Base-by-base conservation (phyloP, 2,888 invertebrate species). In the Drosophila acutilabella region DNA sequence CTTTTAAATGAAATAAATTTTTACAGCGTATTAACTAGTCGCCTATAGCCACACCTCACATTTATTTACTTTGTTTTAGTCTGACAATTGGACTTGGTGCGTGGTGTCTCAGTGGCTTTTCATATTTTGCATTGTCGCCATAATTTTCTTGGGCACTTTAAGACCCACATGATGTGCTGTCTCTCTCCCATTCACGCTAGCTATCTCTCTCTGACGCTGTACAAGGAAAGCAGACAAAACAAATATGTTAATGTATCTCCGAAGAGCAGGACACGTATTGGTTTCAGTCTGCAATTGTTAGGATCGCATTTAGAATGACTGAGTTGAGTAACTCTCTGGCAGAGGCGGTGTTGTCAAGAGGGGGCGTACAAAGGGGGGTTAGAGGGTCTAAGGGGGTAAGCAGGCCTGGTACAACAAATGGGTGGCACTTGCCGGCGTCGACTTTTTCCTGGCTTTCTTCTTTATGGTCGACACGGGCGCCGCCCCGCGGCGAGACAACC, bases 231-330 rank as follows among this genome's bases (percentile, higher is more conserved):
- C 81, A 88, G 85, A 89, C 85, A 79, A 89, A 85, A 79, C 85
- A 89, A 84, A 89, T 89, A 84, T 89, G 89, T 84, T 89, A 89
- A 84, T 89, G 89, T 89, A 76, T 72, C 67, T 72, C 54, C 61
- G 45, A 54, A 54, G 71, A 64, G 59, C 67, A 76, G 75, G 83
- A 84, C 84, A 89, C 85, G 88, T 84, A 84, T 84, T 84, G 89
- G 85, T 84, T 84, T 85, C 80, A 71, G 76, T 64, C 73, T 56
- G 89, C 83, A 88, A 88, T 86, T 87, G 89, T 82, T 88, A 67
- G 83, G 52, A 88, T 74, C 74, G 84, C 80, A 83, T 68, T 80
- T 65, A 71, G 70, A 79, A 74, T 74, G 74, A 78, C 78, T 71
- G 73, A 83, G 83, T 80, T 83, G 73, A 86, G 83, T 83, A 83